phyloP scores from a whole-genome alignment of 2,888 invertebrate genomes.

The Exocentrus adspersus region DNA sequence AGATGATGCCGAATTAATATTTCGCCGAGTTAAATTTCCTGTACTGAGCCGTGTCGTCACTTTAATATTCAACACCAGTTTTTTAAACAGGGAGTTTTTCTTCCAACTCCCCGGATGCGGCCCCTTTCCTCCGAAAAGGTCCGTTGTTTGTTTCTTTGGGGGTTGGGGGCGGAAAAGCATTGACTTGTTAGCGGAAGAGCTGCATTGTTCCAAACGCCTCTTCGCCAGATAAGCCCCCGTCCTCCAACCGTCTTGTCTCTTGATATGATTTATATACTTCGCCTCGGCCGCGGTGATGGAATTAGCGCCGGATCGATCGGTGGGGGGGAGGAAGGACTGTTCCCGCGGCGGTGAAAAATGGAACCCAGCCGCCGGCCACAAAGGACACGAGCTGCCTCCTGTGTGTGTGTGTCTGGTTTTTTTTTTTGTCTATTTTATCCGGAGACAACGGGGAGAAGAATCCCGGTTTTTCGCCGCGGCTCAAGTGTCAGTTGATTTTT shows the following conservation, averaged over 20 bases:
- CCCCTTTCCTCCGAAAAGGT: background rate
- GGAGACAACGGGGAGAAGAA: background rate
- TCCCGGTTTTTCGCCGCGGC: background rate
- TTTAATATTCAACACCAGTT: too few species aligned
- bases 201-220: constrained; percentile 11
- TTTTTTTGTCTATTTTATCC: too few species aligned
- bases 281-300: background rate
- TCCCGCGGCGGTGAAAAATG: constrained; percentile 8
- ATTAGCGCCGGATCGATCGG: constrained; percentile 3
- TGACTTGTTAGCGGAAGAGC: constrained; percentile 13
- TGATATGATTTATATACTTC: constrained; percentile 4
- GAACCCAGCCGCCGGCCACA: background rate
- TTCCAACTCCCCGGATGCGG: background rate
- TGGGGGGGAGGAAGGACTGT: background rate
- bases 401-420: background rate
- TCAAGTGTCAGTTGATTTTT: constrained; percentile 3
- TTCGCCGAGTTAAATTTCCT: background rate
- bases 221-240: constrained; percentile 1
- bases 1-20: background rate
- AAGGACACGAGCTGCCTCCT: background rate
- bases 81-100: too few species aligned
- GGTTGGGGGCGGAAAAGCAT: constrained; percentile 1
- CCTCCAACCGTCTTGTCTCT: background rate
- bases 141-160: constrained; percentile 10
- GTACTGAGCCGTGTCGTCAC: too few species aligned